These are phyloP conservation scores for Darevskia nairensis DNA, from an alignment of 2,797 vertebrate species.

Conservation along the genomic window DNA sequence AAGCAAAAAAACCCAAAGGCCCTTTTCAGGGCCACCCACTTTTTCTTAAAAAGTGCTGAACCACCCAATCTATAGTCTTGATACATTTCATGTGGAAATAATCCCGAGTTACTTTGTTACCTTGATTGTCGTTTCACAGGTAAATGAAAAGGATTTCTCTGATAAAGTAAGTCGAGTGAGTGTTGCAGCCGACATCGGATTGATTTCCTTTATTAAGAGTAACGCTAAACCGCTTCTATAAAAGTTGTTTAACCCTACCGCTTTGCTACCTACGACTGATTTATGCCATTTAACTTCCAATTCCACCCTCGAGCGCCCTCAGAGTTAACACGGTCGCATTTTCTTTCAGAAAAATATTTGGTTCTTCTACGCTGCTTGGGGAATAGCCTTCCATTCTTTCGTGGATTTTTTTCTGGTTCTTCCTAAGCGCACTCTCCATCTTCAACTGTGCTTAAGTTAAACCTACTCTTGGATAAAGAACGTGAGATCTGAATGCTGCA, in stretches of 20 bases:
- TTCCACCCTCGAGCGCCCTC: background rate
- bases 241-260: background rate
- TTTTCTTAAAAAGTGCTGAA: background rate
- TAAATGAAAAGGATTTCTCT: background rate
- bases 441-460: background rate
- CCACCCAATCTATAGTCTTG: too few relatives aligned
- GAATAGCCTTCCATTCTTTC: background rate
- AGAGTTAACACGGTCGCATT: background rate
- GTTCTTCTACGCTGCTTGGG: background rate
- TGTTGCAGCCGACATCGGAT: background rate
- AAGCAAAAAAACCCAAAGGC: conserved; percentile 14
- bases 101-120: background rate
- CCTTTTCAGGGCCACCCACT: conserved; percentile 38
- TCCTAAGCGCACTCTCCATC: too few relatives aligned
- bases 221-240: background rate
- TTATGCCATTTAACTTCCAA: background rate
- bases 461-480: too few relatives aligned
- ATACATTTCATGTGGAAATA: background rate
- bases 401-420: too few relatives aligned
- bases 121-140: too few relatives aligned
- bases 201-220: background rate
- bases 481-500: background rate
- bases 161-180: background rate
- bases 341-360: background rate
- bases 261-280: background rate